phyloP scores from a whole-genome alignment of 2,797 vertebrate species.

The Myotis vivesi region DNA sequence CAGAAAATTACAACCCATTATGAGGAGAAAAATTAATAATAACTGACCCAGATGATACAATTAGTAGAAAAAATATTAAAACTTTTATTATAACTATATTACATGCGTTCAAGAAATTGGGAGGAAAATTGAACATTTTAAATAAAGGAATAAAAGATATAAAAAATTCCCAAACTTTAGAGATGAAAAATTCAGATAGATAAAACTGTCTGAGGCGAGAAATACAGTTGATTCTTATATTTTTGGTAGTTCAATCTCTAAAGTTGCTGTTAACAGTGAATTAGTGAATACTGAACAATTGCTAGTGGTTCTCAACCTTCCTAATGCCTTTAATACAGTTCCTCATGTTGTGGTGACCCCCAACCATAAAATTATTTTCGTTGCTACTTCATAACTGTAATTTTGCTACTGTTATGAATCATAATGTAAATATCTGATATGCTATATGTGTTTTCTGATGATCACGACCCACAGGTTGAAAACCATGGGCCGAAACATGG shows the following conservation, averaged over 20 bases:
- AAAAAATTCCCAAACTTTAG: not conserved
- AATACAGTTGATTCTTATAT: not conserved
- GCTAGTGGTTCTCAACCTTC: too few species aligned
- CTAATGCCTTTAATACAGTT: too few species aligned
- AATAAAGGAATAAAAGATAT: not conserved
- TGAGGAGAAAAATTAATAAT: not conserved
- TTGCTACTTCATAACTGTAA: too few species aligned
- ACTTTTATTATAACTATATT: not conserved
- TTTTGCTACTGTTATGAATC: too few species aligned
- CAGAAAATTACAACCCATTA: not conserved
- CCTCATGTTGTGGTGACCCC: too few species aligned
- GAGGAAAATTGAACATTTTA: not conserved
- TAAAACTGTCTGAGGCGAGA: not conserved
- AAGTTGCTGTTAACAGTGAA: not conserved
- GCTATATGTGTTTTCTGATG: too few species aligned
- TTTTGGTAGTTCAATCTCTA: not conserved
- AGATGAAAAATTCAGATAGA: not conserved
- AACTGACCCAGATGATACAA: not conserved
- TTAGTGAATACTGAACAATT: not conserved
- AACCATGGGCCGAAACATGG: not conserved
- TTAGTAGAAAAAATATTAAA: not conserved
- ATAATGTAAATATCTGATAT: too few species aligned
- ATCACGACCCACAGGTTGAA: too few species aligned
- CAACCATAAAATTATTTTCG: too few species aligned
- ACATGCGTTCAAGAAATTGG: not conserved